Evolutionary conservation across 2,113 vertebrate genomes (phyloP), one percentile per base, ranked within the genome.

Genomic region (Sebastes fasciatus): DNA sequence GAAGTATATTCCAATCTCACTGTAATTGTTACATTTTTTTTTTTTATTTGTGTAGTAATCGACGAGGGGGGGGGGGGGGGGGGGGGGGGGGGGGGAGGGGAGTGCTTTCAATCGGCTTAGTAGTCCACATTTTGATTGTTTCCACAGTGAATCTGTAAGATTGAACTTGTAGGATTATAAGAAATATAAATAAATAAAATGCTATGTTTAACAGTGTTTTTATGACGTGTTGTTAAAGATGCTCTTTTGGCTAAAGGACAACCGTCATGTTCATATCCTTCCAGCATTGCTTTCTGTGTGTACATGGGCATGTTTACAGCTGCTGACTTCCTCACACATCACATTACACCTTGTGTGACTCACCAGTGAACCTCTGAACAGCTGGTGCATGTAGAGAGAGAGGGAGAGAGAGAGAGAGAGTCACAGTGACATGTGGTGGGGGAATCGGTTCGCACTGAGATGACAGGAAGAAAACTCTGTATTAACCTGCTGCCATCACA

Each of bases 291-390:
- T 54, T 34, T 70, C 16, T 51, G 74, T 71, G 52, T 14, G 11
- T 12, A 55, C 46, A 40, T 43, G 73, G 62, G 64, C 19, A 26
- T 82, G 74, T 83, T 77, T 45, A 60, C 62, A 74, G 64, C 69
- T 21, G n/a, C 21, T 61, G 68, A 61, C n/a, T 61, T 55, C 52
- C 65, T 82, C 4, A 5, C 49, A 65, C 73, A 61, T 80, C 74
- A 77, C 75, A 65, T 82, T 69, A 16, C 79, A 87, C 82, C 75
- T 76, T 62, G 11, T 75, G 75, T 86, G 82, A 91, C 73, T 92
- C 81, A 83, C 74, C 52, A 60, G 70, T 83, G 77, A 88, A 64
- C 76, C 71, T 82, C 61, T 83, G 81, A 90, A 74, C 79, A 89
- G 90, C 86, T 88, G 92, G 68, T 84, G 84, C 67, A 45, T 69